These are phyloP conservation scores for Dusona sp. DNA, from an alignment of 2,888 invertebrate genomes.

Conservation along the genomic window DNA sequence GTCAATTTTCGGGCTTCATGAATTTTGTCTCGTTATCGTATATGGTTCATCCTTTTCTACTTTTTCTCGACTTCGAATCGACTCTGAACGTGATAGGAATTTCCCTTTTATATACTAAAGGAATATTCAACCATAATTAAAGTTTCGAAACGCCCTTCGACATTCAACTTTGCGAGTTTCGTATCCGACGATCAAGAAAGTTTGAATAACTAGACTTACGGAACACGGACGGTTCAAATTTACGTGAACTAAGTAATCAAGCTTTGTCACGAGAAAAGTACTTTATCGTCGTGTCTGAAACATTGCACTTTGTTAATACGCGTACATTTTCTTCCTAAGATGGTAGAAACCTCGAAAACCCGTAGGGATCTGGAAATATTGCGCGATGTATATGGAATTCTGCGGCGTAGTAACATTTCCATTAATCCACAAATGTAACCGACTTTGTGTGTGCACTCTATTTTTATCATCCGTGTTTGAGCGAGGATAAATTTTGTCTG, in stretches of 20 bases:
- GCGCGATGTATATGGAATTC: neutral
- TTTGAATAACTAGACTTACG: slow-evolving; percentile 6
- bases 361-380: slow-evolving; percentile 26
- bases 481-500: slow-evolving; percentile 41
- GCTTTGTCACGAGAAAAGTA: neutral
- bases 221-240: neutral
- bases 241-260: slow-evolving; percentile 2
- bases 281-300: slow-evolving; percentile 5
- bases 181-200: slow-evolving; percentile 1
- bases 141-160: neutral
- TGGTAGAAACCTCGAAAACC: slow-evolving; percentile 7
- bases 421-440: slow-evolving; percentile 52
- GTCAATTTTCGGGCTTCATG: neutral
- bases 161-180: neutral
- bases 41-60: neutral
- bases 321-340: neutral
- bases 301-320: slow-evolving; percentile 30
- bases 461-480: slow-evolving; percentile 42
- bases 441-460: slow-evolving; percentile 20
- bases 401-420: slow-evolving; percentile 26
- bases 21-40: neutral
- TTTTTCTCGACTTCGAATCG: neutral
- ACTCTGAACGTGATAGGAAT: neutral
- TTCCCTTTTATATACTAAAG: neutral
- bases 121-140: slow-evolving; percentile 1